Evolutionary conservation across 2,888 invertebrate species (phyloP), one percentile per base, ranked within the genome.

Genomic region (Caenorhabditis japonica): DNA sequence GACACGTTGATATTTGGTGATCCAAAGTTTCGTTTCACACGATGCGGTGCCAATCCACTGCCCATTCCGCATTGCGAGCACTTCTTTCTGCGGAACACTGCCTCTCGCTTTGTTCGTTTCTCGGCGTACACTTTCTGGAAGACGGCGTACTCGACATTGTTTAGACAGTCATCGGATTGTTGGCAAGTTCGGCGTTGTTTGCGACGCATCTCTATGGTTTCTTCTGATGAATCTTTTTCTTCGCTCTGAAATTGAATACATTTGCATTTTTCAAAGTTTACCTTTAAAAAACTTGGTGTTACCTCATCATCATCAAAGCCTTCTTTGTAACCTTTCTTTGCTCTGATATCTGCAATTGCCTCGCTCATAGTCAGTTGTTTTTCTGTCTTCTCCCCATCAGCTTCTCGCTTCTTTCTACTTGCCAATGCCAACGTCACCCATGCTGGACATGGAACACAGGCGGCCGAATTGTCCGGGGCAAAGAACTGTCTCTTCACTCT

Each of bases 361-460:
- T 83, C 80, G 41, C 68, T 70, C 23, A 80, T 70, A 19, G 71
- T 66, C 77, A 81, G 69, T 23, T 49, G 51, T 15, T 61, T 60
- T 25, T 39, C 47, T 10, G 8, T 38, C 34, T 43, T 41, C 21
- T 34, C 49, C 30, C 56, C 76, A 21, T 62, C 33, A 4, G 51
- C 51, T 7, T 64, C 66, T 55, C 69, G 36, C 64, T 76, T 80
- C 52, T 79, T 82, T 38, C 84, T 60, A 38, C 80, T 81, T 0
- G 82, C 79, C 38, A 84, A 52, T 2, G 84, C 84, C 27, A 84
- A 49, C 1, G 84, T 84, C 2, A 84, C 83, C 84, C 84, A 84
- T 5, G 84, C 84, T 17, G 84, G 84, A 38, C 84, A 84, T 0
- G 84, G 84, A 13, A 82, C 82, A 59, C 84, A 84, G n/a, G 75